These are phyloP conservation scores for Eupeodes corollae DNA, from an alignment of 1,140 invertebrate genomes.

Conservation along the genomic window DNA sequence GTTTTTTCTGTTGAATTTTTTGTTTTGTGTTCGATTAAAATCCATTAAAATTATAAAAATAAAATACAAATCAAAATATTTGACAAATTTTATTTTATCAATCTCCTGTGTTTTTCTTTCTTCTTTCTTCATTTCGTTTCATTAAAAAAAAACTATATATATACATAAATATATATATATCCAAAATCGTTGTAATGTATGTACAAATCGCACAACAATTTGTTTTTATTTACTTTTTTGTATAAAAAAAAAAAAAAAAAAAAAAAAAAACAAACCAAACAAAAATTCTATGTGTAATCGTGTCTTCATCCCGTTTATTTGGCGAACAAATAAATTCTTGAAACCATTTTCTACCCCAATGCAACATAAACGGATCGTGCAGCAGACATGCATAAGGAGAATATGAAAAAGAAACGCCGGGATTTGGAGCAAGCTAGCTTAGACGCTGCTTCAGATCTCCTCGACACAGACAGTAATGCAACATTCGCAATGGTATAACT, in stretches of 20 bases:
- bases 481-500: slow-evolving; percentile 71
- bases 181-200: too few relatives aligned
- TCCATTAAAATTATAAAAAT: not conserved
- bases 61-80: slow-evolving; percentile 1
- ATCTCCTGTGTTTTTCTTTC: slow-evolving; percentile 1
- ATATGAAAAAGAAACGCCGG: slow-evolving; percentile 77
- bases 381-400: slow-evolving; percentile 64
- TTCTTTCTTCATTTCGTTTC: not conserved
- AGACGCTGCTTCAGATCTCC: slow-evolving; percentile 67
- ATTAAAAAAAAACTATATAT: too few relatives aligned
- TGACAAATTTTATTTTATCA: not conserved
- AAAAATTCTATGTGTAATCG: too few relatives aligned
- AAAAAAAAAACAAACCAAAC: too few relatives aligned
- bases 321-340: slow-evolving; percentile 39
- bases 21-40: not conserved
- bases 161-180: too few relatives aligned
- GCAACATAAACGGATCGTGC: slow-evolving; percentile 38
- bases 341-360: slow-evolving; percentile 27
- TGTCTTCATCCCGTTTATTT: slow-evolving; percentile 1
- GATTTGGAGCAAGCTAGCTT: slow-evolving; percentile 76
- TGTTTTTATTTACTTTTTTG: too few relatives aligned
- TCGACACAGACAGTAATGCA: slow-evolving; percentile 70
- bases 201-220: too few relatives aligned
- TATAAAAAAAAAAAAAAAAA: too few relatives aligned
- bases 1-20: too few relatives aligned